Evolutionary conservation across 2,888 invertebrate genomes (phyloP), one percentile per base, ranked within the genome.

Genomic region (Eustalomyia histrio): DNA sequence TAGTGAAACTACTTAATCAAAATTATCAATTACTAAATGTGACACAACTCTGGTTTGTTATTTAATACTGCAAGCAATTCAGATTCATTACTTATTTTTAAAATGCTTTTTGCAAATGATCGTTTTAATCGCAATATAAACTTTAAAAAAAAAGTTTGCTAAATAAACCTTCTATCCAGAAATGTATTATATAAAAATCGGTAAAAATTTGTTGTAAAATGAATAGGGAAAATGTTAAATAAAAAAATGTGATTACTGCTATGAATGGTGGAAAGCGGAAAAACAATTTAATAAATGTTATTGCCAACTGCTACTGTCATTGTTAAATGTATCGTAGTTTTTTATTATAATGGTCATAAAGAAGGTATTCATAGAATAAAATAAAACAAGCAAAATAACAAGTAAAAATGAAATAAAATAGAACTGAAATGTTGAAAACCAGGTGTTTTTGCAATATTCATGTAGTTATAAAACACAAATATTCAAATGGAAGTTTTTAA

Each of bases 271-370:
- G 17, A 52, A 76, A 72, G 75, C 63, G 52, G 67, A 68, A 67
- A 75, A 76, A 76, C 53, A 80, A 80, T 76, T 80, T 68, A 80
- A 80, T 76, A 65, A 81, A 81, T 71, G 61, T 53, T 71, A 67
- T 75, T 71, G 67, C 69, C 69, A 74, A 78, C 65, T 74, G 73
- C 74, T 79, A 21, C 74, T 79, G 58, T 71, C 74, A 33, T 65
- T 78, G 60, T 60, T 81, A 57, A 78, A 74, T 65, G 53, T 65
- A 57, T 17, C 52, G 39, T 58, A 47, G 52, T 60, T 47, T 57
- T 64, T 73, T 63, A 74, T 79, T 74, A 53, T 50, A 73, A 64
- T 73, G 52, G 58, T 10, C 64, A 74, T 69, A 61, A 72, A 79
- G 64, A 72, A 79, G 64, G 64, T 79, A 39, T 63, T 21, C 47